Evolutionary conservation across 1,140 invertebrate genomes (phyloP), one percentile per base, ranked within the genome.

Genomic region (Diorhabda sublineata): DNA sequence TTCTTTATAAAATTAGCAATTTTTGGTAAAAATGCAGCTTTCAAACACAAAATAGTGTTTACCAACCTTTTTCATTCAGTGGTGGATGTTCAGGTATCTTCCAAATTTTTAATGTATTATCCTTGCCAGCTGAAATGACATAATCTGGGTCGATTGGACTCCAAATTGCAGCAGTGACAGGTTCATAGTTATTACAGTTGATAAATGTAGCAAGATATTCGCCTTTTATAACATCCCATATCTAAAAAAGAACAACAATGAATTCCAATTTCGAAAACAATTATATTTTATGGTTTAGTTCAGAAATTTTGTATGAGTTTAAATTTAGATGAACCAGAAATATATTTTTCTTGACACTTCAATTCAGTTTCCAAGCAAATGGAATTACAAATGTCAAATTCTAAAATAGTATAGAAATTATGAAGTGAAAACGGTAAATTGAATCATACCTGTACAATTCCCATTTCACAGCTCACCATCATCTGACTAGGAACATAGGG

Each of bases 381-480:
- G 1, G 26, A 26, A 26, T 26, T 26, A 26, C 26, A 26, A 26
- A 26, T 26, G 26, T 26, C 26, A 26, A 26, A 26, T 26, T 26
- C 26, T 26, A 26, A 26, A 26, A 26, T 26, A 26, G 26, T 26
- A 26, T 26, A 26, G 26, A 26, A 26, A 26, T 26, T 26, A 26
- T 26, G 26, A 26, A 26, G 26, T 26, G 26, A 26, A 26, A 26
- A 26, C 26, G 1, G 26, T 26, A 26, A 26, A 26, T 26, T 26
- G 26, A 26, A 26, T 26, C 75, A 81, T 82, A 92, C 91, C 81
- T 88, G 85, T 61, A 87, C 87, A 58, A 86, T 87, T 9, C 82
- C 80, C 79, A 92, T 91, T 73, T 88, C 89, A 42, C 89, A 89
- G 4, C 86, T 86, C 7, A 91, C 88, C 5, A 90, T 80, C n/a